Base-by-base conservation (phyloP, 2,797 vertebrate species). In the Meriones psammophilus region DNA sequence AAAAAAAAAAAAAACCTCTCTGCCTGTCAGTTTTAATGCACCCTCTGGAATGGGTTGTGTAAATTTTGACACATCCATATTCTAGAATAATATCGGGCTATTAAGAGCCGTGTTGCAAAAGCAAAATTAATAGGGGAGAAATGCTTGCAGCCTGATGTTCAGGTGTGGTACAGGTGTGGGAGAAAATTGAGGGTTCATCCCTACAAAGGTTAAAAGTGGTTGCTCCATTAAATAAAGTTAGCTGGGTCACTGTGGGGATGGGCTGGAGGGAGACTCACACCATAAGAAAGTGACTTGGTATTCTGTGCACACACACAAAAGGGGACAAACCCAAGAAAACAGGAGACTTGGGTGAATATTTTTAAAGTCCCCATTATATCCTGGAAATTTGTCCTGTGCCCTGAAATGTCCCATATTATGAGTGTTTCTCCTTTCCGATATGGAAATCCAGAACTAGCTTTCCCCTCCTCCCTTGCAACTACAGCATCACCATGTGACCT, bases 31-130 rank as follows among this genome's bases (percentile, higher is more conserved):
- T 0, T 7, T 89, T n/a, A 91, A 76, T 28, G 42, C 9, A 92
- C 66, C 88, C 4, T 3, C 71, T 80, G 54, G 73, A 62, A 62
- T 30, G 86, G 17, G 22, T 94, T 85, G 42, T 73, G 66, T 81
- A 92, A 36, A 91, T 89, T 74, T 66, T 79, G 39, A 83, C 69
- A 81, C 17, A 66, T 56, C 64, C 60, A 58, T 33, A 76, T 20
- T 79, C 26, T 64, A 42, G 54, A 92, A 88, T 88, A 50, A 30
- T n/a, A 24, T 15, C 6, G 12, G 33, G 33, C n/a, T 93, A 46
- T 74, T 73, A 94, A 96, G 95, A 94, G 50, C 54, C 39, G 22
- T 26, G 12, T 54, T 83, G 69, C 36, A 84, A 83, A 93, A 69
- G 8, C 58, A 96, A 92, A 93, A 58, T 91, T 58, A 83, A 42